These are phyloP conservation scores for Sarcophaga subvicina DNA, from an alignment of 2,888 invertebrate genomes.

Conservation along the genomic window DNA sequence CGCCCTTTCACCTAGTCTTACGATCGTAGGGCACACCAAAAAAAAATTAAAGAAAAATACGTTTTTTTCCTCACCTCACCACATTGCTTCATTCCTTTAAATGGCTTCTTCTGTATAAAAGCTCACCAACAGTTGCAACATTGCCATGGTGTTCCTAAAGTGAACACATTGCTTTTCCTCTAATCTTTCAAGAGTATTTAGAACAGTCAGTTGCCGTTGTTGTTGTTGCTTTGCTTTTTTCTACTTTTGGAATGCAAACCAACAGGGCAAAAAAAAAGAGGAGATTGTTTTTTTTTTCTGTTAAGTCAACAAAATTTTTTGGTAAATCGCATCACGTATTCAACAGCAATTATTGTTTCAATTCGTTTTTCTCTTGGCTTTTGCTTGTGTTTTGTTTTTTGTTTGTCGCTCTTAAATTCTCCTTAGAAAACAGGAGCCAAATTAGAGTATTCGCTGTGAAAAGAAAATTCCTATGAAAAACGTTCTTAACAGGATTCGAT, in stretches of 20 bases:
- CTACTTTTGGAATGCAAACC: constrained; percentile 4
- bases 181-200: constrained; percentile 9
- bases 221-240: background rate
- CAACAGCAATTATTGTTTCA: constrained; percentile 48
- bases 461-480: too few relatives aligned
- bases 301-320: constrained; percentile 24
- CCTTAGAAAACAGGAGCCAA: too few relatives aligned
- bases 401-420: background rate
- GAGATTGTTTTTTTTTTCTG: background rate
- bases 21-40: background rate
- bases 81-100: background rate
- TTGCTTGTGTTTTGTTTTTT: background rate
- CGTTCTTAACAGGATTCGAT: too few relatives aligned
- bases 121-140: background rate
- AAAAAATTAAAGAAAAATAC: background rate
- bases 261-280: background rate
- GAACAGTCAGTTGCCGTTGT: constrained; percentile 24
- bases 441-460: too few relatives aligned
- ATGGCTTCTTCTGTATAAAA: background rate
- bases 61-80: background rate
- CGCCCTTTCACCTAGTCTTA: too few relatives aligned
- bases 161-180: background rate
- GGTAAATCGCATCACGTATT: constrained; percentile 47
- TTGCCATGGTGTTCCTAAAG: background rate
- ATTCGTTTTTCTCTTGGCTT: background rate